Percentiles rank a stretch among this genome's conserved stretches.
These are phyloP conservation scores for Apis laboriosa DNA, from an alignment of 1,140 invertebrate species.

Conservation along the genomic window DNA sequence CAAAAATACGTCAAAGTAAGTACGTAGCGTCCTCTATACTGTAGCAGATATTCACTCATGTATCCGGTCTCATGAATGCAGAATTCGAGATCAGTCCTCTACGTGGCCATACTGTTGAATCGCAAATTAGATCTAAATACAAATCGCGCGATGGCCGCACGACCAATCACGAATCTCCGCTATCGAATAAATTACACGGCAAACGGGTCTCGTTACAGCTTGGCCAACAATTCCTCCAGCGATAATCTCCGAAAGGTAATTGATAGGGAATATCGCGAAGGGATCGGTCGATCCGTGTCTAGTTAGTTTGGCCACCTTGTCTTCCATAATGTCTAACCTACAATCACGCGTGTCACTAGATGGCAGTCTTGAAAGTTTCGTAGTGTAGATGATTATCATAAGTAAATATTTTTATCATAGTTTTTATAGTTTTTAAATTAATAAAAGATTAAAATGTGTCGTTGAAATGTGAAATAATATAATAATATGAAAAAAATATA, in stretches of 20 bases:
- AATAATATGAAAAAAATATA: no score
- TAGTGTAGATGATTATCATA: no score
- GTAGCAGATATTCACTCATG: not conserved
- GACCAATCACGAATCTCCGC: conserved; percentile 33
- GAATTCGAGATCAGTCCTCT: conserved; percentile 30
- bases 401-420: no score
- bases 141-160: conserved; percentile 26
- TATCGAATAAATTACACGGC: conserved; percentile 49
- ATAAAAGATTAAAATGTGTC: no score
- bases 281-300: not conserved
- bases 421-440: no score
- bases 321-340: not conserved
- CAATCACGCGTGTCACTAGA: no score
- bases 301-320: not conserved
- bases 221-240: conserved; percentile 12
- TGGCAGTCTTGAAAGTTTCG: no score
- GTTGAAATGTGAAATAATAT: no score
- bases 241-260: conserved; percentile 17
- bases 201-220: not conserved
- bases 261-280: not conserved
- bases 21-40: no score
- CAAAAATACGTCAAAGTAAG: no score
- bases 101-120: conserved; percentile 19
- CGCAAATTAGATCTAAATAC: conserved; percentile 48
- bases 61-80: conserved; percentile 21